A percentile compares a stretch with the other conserved stretches of the same genome.
Conservation (phyloP, 2,888 invertebrate genomes). For the Chrysotoxum bicinctum region DNA sequence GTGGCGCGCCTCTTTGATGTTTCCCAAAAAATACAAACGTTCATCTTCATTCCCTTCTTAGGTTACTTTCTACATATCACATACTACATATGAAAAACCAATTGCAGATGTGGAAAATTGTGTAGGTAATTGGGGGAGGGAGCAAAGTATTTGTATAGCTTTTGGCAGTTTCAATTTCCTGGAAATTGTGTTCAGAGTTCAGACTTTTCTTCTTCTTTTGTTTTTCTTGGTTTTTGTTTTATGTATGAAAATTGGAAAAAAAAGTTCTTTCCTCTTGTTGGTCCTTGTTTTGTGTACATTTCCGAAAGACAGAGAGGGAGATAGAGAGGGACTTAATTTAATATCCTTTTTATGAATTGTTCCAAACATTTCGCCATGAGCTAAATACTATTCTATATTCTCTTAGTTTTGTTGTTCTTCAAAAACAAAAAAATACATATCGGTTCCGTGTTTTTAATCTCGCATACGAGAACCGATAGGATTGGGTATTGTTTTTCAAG, state of each 20-base stretch:
- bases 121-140: conserved; percentile 32
- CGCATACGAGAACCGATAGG: not conserved
- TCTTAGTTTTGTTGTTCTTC: not conserved
- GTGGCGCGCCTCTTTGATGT: conserved; percentile 68
- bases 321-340: conserved; percentile 45
- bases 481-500: conserved; percentile 3
- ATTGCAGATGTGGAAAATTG: conserved; percentile 52
- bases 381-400: conserved; percentile 21
- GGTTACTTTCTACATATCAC: conserved; percentile 17
- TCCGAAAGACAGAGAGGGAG: not conserved
- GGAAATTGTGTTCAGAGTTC: conserved; percentile 57
- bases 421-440: not conserved
- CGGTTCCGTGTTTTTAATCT: conserved; percentile 1
- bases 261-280: not conserved
- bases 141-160: conserved; percentile 46
- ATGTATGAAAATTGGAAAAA: conserved; percentile 1
- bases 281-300: conserved; percentile 11
- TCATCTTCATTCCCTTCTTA: not conserved
- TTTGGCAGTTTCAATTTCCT: conserved; percentile 65
- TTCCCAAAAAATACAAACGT: conserved; percentile 36
- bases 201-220: conserved; percentile 8
- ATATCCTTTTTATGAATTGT: conserved; percentile 59
- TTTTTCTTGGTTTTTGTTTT: conserved; percentile 1
- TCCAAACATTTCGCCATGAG: conserved; percentile 28
- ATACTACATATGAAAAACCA: conserved; percentile 16